Evolutionary conservation across 2,113 vertebrate species (phyloP).

Genomic region (Oryzias celebensis): DNA sequence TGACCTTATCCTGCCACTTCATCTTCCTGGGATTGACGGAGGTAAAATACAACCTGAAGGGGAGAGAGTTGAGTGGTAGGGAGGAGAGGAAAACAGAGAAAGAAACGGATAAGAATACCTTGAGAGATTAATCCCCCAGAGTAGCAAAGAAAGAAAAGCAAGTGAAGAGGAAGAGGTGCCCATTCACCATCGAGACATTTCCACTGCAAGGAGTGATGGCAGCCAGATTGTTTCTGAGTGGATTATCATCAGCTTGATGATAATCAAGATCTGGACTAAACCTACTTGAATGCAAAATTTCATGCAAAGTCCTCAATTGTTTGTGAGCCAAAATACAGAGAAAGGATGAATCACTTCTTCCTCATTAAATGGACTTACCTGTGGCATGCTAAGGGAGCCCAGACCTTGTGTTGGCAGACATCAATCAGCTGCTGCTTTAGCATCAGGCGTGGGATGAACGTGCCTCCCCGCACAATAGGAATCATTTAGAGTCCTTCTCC

Average conservation of each 20-base stretch:
- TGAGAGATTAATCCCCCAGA: conserved; percentile 38
- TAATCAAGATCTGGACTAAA: conserved; percentile 50
- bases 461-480: conserved; percentile 54
- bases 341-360: conserved; percentile 41
- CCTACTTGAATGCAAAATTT: conserved; percentile 51
- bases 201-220: conserved; percentile 34
- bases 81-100: not conserved
- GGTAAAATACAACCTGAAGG: conserved; percentile 37
- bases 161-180: conserved; percentile 39
- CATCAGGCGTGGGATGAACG: conserved; percentile 39
- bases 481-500: conserved; percentile 59
- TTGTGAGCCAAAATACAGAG: conserved; percentile 54
- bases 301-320: conserved; percentile 59
- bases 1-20: conserved; percentile 69
- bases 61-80: conserved; percentile 2
- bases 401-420: conserved; percentile 66
- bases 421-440: conserved; percentile 62
- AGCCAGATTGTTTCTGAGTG: conserved; percentile 46
- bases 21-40: conserved; percentile 64
- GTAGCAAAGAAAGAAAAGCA: conserved; percentile 5
- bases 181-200: conserved; percentile 37
- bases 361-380: conserved; percentile 65
- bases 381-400: conserved; percentile 57
- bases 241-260: conserved; percentile 56
- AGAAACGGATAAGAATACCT: conserved; percentile 34